Conservation (phyloP, 1,140 invertebrate species). For the Aphaenogaster ashmeadi region DNA sequence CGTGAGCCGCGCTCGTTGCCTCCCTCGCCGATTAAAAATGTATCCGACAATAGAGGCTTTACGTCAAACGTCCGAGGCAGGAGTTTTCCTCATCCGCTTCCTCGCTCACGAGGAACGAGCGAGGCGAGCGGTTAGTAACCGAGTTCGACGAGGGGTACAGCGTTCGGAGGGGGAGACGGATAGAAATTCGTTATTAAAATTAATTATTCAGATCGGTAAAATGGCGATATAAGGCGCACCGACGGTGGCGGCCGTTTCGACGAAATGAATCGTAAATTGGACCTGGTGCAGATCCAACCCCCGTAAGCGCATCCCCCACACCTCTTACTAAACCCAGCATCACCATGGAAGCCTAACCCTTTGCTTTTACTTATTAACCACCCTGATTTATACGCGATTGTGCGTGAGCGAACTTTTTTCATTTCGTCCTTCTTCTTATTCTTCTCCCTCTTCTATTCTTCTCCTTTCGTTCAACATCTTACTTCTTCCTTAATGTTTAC, state of each 20-base stretch:
- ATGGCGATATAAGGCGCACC: conserved; percentile 84
- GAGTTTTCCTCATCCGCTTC: conserved; percentile 49
- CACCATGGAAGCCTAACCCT: conserved; percentile 79
- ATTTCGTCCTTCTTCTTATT: conserved; percentile 78
- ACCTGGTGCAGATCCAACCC: conserved; percentile 81
- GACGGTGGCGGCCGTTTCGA: conserved; percentile 82
- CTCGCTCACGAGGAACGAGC: conserved; percentile 42
- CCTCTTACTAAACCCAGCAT: conserved; percentile 41
- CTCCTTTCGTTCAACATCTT: conserved; percentile 50
- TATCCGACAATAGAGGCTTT: conserved; percentile 79
- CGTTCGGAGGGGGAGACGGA: conserved; percentile 67
- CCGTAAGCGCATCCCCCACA: conserved; percentile 78
- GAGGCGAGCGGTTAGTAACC: conserved; percentile 64
- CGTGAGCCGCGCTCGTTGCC: conserved; percentile 47
- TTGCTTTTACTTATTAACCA: conserved; percentile 84
- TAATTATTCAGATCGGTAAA: conserved; percentile 86
- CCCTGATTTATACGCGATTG: conserved; percentile 84
- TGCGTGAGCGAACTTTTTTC: conserved; percentile 83
- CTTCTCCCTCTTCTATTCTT: not conserved
- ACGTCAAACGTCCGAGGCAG: conserved; percentile 79
- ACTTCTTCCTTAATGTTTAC: conserved; percentile 44
- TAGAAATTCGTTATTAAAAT: conserved; percentile 86
- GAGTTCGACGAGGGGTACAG: conserved; percentile 62
- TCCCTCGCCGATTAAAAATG: conserved; percentile 76
- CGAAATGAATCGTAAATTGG: conserved; percentile 87